phyloP scores from a whole-genome alignment of 2,113 vertebrate species.

The Rallus limicola region DNA sequence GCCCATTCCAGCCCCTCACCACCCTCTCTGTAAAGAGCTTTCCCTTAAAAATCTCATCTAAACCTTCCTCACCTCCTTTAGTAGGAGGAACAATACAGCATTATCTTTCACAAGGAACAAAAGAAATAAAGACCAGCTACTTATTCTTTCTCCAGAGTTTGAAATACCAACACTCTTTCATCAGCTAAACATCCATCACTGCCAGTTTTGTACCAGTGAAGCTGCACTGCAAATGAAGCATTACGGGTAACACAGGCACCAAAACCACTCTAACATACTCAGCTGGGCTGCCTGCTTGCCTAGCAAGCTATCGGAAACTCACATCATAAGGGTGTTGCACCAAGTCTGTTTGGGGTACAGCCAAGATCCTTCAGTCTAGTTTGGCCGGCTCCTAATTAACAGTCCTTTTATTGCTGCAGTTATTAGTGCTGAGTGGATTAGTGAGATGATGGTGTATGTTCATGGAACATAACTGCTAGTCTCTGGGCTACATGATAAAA shows the following conservation, averaged over 20 bases:
- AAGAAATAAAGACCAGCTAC: neutral
- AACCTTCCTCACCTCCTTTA: neutral
- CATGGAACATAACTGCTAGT: neutral
- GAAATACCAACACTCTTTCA: neutral
- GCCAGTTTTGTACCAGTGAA: neutral
- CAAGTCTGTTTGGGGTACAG: neutral
- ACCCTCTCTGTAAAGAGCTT: no score
- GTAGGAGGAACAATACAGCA: neutral
- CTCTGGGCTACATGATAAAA: neutral
- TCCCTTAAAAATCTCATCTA: no score
- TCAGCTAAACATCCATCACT: neutral
- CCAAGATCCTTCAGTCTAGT: neutral
- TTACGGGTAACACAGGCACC: neutral
- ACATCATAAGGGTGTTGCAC: neutral
- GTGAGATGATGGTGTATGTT: neutral
- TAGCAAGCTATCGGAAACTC: neutral
- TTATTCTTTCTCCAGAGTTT: neutral
- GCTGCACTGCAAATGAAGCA: neutral
- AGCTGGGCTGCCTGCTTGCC: neutral
- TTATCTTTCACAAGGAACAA: neutral
- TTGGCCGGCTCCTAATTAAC: neutral
- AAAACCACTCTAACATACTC: neutral
- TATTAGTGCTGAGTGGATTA: neutral
- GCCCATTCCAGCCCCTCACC: no score
- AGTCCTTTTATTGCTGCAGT: neutral